phyloP scores from a whole-genome alignment of 2,113 vertebrate genomes.

The Pseudopodoces humilis region DNA sequence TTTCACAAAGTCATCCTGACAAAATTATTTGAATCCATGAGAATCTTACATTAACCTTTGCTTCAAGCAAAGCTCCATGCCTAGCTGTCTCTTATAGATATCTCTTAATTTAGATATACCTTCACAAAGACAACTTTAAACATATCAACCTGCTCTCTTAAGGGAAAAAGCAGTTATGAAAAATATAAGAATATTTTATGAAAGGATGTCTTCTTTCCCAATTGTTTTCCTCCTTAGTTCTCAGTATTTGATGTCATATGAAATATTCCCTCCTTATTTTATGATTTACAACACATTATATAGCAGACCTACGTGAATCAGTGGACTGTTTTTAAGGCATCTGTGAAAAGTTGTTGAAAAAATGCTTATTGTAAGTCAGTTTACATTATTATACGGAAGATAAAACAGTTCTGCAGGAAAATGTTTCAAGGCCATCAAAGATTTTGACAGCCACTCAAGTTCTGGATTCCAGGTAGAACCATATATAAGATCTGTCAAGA shows the following conservation, averaged over 20 bases:
- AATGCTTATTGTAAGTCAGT: neutral
- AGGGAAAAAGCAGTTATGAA: neutral
- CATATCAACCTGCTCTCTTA: neutral
- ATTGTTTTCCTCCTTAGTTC: neutral
- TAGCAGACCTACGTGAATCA: neutral
- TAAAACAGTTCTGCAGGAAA: neutral
- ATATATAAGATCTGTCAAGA: neutral
- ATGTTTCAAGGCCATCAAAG: neutral
- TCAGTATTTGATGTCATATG: neutral
- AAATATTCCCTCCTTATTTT: neutral
- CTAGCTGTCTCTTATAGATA: neutral
- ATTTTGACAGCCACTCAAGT: neutral
- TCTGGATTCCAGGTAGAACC: neutral
- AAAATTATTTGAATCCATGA: neutral
- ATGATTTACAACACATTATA: neutral
- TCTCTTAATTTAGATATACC: neutral
- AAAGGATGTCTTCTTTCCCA: neutral
- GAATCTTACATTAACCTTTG: neutral
- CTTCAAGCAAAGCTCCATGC: neutral
- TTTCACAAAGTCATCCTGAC: neutral
- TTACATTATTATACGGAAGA: neutral
- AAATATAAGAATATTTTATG: neutral
- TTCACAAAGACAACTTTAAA: neutral
- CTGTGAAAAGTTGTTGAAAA: neutral
- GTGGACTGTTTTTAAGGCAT: neutral